Percentiles rank a stretch among this genome's conserved stretches.
Evolutionary conservation across 37 sponge, comb jelly and placozoan species (phyloP).

Genomic region (Ianthella basta): DNA sequence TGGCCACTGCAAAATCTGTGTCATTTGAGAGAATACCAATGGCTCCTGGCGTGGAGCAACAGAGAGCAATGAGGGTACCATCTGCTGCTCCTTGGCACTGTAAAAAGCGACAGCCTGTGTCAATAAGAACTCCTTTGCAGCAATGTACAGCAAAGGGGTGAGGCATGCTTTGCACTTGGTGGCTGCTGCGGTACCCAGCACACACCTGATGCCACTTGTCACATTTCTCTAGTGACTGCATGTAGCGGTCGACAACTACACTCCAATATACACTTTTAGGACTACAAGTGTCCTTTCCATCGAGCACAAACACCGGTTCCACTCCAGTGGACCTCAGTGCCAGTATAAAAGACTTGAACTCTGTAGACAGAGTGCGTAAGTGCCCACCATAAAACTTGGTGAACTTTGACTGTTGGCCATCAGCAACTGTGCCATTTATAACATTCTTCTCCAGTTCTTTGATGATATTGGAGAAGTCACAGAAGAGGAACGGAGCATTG

Average conservation of each 20-base stretch:
- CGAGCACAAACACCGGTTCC: constrained; percentile 62
- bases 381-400: constrained; percentile 42
- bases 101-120: constrained; percentile 26
- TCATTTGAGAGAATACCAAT: constrained; percentile 59
- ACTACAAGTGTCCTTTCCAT: neutral
- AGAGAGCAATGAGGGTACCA: constrained; percentile 23
- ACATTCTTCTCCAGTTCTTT: neutral
- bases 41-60: constrained; percentile 20
- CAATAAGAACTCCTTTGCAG: constrained; percentile 5
- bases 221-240: neutral
- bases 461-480: neutral
- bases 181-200: constrained; percentile 33
- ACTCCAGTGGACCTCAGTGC: constrained; percentile 32
- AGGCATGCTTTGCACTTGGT: neutral
- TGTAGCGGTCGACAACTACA: neutral
- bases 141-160: constrained; percentile 1
- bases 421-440: neutral
- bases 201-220: constrained; percentile 42
- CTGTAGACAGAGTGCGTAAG: constrained; percentile 18
- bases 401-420: constrained; percentile 45
- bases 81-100: constrained; percentile 37
- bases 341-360: constrained; percentile 47
- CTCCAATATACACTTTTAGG: neutral
- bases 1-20: constrained; percentile 51
- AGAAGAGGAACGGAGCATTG: neutral